phyloP scores from a whole-genome alignment of 1,140 invertebrate species.

The Drosophila ercepeae region DNA sequence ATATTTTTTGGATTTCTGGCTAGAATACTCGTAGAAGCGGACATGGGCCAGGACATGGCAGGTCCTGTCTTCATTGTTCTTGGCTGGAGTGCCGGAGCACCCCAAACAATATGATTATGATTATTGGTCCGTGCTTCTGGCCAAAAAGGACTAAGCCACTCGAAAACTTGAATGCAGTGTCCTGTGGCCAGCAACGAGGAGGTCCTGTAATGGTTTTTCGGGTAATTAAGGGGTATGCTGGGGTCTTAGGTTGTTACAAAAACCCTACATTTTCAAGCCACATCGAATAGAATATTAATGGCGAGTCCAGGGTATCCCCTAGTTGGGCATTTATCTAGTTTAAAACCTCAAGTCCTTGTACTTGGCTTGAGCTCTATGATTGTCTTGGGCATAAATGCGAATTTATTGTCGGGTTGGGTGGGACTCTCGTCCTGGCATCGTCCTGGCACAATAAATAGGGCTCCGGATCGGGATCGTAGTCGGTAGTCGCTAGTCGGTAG shows the following conservation, averaged over 20 bases:
- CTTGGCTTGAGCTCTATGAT: slow-evolving; percentile 54
- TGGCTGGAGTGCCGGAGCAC: slow-evolving; percentile 6
- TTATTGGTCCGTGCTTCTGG: slow-evolving; percentile 61
- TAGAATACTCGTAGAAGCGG: no score
- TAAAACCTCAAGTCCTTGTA: not conserved
- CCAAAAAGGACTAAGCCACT: slow-evolving; percentile 63
- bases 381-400: slow-evolving; percentile 79
- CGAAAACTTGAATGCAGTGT: slow-evolving; percentile 40
- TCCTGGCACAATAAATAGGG: slow-evolving; percentile 69
- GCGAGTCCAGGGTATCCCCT: not conserved
- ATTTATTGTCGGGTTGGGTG: slow-evolving; percentile 63
- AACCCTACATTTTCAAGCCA: not conserved
- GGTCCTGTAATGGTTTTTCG: not conserved
- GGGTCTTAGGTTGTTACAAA: no score
- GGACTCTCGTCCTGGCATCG: not conserved
- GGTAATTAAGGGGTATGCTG: not conserved
- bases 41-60: not conserved
- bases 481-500: no score
- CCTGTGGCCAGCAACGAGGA: no score
- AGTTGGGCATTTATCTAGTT: not conserved
- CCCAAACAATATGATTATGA: slow-evolving; percentile 77
- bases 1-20: slow-evolving; percentile 1
- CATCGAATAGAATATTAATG: not conserved
- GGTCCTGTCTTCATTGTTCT: slow-evolving; percentile 50
- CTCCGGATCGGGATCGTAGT: slow-evolving; percentile 27